phyloP scores from a whole-genome alignment of 2,797 vertebrate genomes.

The Bryconaethiops microstoma region DNA sequence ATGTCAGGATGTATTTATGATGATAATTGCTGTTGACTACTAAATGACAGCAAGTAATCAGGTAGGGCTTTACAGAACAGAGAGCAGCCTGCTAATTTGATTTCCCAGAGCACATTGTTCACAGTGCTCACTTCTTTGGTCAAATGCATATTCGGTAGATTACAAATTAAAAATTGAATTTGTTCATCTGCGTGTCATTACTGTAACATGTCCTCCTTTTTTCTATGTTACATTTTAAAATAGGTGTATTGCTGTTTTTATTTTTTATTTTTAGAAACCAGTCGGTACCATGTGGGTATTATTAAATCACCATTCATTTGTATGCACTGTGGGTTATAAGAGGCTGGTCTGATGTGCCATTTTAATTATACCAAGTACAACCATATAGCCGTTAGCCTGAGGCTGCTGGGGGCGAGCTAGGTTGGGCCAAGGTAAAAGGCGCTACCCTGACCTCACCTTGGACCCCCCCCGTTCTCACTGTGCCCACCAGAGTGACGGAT shows the following conservation, averaged over 20 bases:
- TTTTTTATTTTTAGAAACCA: neutral
- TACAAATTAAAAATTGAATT: neutral
- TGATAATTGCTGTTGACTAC: slow-evolving; percentile 23
- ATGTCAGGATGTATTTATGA: slow-evolving; percentile 19
- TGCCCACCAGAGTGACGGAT: slow-evolving; percentile 56
- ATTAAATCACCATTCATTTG: neutral
- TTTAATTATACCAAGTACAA: neutral
- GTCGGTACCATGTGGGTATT: neutral
- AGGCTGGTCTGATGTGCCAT: neutral
- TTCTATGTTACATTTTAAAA: neutral
- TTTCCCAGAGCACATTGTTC: neutral
- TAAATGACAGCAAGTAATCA: slow-evolving; percentile 21
- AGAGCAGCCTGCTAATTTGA: slow-evolving; percentile 12
- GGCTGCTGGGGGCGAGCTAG: neutral
- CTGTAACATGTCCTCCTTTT: neutral
- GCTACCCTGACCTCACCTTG: slow-evolving; percentile 59
- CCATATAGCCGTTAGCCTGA: neutral
- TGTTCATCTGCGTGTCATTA: neutral
- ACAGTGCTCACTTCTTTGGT: neutral
- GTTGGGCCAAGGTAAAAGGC: slow-evolving; percentile 42
- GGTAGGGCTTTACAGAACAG: slow-evolving; percentile 7
- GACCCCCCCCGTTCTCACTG: slow-evolving; percentile 50
- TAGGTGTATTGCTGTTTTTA: neutral
- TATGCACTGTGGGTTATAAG: too few species aligned
- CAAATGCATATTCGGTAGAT: neutral